Conservation (phyloP, 1,140 invertebrate species). For the Galendromus occidentalis region DNA sequence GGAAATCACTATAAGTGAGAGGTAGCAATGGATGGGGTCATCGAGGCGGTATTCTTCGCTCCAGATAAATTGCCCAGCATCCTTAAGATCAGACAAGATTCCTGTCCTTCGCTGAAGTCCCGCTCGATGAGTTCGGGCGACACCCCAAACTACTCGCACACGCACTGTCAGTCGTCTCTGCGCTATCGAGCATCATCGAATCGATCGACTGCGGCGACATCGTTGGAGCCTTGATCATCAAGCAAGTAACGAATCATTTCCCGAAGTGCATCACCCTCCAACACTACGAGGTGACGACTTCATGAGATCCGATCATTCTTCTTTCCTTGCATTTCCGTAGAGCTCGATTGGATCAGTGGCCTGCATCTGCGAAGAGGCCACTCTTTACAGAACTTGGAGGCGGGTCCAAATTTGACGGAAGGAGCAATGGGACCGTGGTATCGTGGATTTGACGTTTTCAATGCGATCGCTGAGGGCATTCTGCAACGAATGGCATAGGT, state of each 20-base stretch:
- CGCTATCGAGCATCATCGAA: background rate
- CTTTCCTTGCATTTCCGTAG: too few relatives aligned
- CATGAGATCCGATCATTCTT: too few relatives aligned
- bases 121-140: background rate
- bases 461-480: too few relatives aligned
- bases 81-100: background rate
- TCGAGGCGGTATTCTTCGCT: too few relatives aligned
- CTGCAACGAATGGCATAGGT: too few relatives aligned
- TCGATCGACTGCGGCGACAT: background rate
- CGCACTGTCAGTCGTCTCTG: background rate
- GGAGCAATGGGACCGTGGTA: too few relatives aligned
- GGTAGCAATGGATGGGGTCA: background rate
- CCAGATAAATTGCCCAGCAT: background rate
- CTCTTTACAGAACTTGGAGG: too few relatives aligned
- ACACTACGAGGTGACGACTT: background rate
- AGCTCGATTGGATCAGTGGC: too few relatives aligned
- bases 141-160: background rate
- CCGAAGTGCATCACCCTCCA: background rate
- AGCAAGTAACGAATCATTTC: background rate
- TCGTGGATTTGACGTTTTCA: too few relatives aligned
- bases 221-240: background rate
- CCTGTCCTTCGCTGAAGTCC: background rate
- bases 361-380: too few relatives aligned
- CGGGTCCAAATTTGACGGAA: too few relatives aligned
- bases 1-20: background rate